phyloP scores from a whole-genome alignment of 37 sponge, comb jelly and placozoan genomes.

The Beroe ovata region DNA sequence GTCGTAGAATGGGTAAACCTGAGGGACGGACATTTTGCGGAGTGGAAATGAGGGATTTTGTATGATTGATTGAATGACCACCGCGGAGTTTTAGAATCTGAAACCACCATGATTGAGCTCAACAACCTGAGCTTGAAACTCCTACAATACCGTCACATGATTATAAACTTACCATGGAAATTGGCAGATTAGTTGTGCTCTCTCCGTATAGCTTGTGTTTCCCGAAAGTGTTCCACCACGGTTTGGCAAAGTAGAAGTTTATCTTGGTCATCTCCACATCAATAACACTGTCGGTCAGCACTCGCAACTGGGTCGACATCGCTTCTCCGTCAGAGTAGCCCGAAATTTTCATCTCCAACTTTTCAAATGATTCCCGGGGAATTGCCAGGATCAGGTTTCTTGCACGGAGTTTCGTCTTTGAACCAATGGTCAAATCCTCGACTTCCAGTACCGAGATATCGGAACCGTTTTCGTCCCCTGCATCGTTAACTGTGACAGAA shows the following conservation, averaged over 20 bases:
- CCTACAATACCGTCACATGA: no score
- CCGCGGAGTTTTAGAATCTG: no score
- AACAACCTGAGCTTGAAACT: no score
- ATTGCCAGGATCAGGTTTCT: not conserved
- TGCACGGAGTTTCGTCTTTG: not conserved
- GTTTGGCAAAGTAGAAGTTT: slow-evolving; percentile 6
- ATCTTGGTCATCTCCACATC: slow-evolving; percentile 61
- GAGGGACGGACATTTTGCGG: not conserved
- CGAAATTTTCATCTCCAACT: not conserved
- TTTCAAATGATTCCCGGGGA: not conserved
- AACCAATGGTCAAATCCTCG: not conserved
- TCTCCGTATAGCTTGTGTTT: not conserved
- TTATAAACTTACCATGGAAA: not conserved
- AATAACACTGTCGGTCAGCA: not conserved
- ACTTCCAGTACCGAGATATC: not conserved
- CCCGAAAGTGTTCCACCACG: slow-evolving; percentile 20
- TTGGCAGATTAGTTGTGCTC: not conserved
- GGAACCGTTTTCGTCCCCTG: not conserved
- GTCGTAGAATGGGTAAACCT: slow-evolving; percentile 58
- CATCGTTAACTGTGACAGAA: not conserved
- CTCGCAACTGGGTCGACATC: not conserved
- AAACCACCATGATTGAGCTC: no score
- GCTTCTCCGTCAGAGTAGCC: not conserved
- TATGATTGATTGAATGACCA: no score
- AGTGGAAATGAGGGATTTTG: not conserved